Conservation (phyloP, 1,140 invertebrate species). For the Brachionus rubens region DNA sequence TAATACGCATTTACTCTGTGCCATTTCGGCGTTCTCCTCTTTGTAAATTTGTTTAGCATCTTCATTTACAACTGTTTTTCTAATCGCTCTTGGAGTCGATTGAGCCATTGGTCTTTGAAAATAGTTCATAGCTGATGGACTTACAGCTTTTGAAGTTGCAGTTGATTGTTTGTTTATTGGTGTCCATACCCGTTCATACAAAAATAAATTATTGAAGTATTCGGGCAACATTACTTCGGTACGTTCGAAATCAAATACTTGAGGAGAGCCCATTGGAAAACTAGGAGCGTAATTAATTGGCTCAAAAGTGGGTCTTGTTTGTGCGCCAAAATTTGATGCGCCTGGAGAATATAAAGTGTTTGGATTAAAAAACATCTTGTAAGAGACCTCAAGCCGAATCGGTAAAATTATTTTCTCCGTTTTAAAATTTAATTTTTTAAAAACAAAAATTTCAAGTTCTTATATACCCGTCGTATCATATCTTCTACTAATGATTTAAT, state of each 20-base stretch:
- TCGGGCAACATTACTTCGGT: not conserved
- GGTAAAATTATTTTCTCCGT: too few relatives aligned
- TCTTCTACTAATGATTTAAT: not conserved
- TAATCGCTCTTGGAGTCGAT: slow-evolving; percentile 4
- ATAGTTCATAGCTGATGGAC: not conserved
- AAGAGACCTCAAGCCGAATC: too few relatives aligned
- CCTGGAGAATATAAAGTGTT: too few relatives aligned
- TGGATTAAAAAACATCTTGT: not conserved
- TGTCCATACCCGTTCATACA: slow-evolving; percentile 20
- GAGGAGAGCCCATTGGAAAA: not conserved
- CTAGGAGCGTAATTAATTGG: too few relatives aligned
- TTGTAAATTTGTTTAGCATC: too few relatives aligned
- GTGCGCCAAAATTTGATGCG: too few relatives aligned
- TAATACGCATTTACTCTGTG: not conserved
- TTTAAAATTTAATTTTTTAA: not conserved
- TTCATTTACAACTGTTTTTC: too few relatives aligned
- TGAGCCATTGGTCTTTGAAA: not conserved
- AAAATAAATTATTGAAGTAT: slow-evolving; percentile 26
- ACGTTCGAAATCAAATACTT: not conserved
- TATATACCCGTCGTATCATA: slow-evolving; percentile 13
- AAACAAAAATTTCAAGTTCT: not conserved
- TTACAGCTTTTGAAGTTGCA: not conserved
- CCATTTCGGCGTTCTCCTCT: too few relatives aligned
- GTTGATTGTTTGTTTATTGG: not conserved
- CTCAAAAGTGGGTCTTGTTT: too few relatives aligned